These are phyloP conservation scores for Molorchus minor DNA, from an alignment of 2,888 invertebrate species.

Conservation along the genomic window DNA sequence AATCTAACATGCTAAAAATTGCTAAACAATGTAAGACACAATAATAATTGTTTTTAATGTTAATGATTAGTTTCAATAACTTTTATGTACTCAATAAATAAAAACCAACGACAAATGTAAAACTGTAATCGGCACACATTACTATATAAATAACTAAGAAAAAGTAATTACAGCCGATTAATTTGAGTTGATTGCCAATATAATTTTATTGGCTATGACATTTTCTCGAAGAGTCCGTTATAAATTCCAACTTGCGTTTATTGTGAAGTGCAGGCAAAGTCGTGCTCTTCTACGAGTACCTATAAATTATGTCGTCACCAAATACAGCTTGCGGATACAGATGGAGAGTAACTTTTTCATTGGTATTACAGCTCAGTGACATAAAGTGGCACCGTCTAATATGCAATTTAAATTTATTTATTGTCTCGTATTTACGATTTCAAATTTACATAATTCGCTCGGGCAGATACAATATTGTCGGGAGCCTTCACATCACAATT, in stretches of 20 bases:
- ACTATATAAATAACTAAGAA: background rate
- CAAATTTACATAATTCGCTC: constrained; percentile 21
- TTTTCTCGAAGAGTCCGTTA: constrained; percentile 3
- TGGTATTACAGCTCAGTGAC: constrained; percentile 29
- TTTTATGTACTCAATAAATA: no score
- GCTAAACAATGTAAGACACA: no score
- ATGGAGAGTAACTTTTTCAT: constrained; percentile 18
- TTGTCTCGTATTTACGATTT: constrained; percentile 24
- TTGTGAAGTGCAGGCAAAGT: constrained; percentile 24
- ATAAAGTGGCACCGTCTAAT: constrained; percentile 35
- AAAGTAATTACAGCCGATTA: constrained; percentile 13
- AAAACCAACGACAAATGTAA: no score
- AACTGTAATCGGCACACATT: no score
- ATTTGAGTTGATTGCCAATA: constrained; percentile 14
- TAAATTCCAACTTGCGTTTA: constrained; percentile 23
- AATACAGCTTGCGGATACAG: constrained; percentile 32
- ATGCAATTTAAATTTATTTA: constrained; percentile 36
- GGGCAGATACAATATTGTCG: no score
- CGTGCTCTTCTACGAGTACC: constrained; percentile 28
- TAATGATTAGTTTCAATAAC: no score
- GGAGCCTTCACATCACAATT: no score
- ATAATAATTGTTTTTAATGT: no score
- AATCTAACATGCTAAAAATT: no score
- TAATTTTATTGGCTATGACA: constrained; percentile 15
- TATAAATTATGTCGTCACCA: constrained; percentile 30